Base-by-base conservation (phyloP, 2,113 vertebrate genomes). In the Gallinago paraguaiae region DNA sequence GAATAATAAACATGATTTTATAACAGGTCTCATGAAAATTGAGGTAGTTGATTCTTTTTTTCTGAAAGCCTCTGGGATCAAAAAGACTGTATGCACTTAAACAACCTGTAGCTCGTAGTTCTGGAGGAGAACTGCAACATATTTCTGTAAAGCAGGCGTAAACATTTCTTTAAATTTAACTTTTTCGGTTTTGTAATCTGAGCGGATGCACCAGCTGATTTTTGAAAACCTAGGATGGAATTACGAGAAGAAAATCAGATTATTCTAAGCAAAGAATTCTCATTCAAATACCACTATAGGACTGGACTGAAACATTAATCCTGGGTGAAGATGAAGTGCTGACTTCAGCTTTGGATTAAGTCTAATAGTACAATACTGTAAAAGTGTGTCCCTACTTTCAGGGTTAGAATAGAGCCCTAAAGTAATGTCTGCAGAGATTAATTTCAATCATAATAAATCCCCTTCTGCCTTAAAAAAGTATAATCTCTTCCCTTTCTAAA, bases 361-460 rank as follows among this genome's bases (percentile, higher is more conserved):
- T 78, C 56, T 83, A 74, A 60, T 12, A 91, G 43, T 37, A 67
- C 72, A 90, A 72, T 57, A 60, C 46, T 71, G 41, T 37, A 57
- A 51, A 88, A 96, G 43, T 65, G 60, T 86, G 80, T 57, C 72
- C 53, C 45, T 63, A 51, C 53, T 92, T 92, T 89, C 53, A 78
- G 68, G 82, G 72, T 86, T 92, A 94, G 88, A 67, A 84, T 64
- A 75, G 31, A 95, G 39, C 9, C 51, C 69, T 60, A 35, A 78
- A 78, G 22, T 83, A 93, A 81, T 76, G 56, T 80, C 72, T 87
- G 70, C n/a, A 84, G 82, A 83, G 86, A 96, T 95, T 94, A 88
- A 93, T 94, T 95, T 86, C 71, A 80, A 74, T 63, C 83, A 78
- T 57, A 64, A 75, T 77, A 96, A 96, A 96, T 92, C 88, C 90